A percentile compares a stretch with the other conserved stretches of the same genome.
Evolutionary conservation across 1,140 invertebrate genomes (phyloP).

Genomic region (Pachyrhynchus sulphureomaculatus): DNA sequence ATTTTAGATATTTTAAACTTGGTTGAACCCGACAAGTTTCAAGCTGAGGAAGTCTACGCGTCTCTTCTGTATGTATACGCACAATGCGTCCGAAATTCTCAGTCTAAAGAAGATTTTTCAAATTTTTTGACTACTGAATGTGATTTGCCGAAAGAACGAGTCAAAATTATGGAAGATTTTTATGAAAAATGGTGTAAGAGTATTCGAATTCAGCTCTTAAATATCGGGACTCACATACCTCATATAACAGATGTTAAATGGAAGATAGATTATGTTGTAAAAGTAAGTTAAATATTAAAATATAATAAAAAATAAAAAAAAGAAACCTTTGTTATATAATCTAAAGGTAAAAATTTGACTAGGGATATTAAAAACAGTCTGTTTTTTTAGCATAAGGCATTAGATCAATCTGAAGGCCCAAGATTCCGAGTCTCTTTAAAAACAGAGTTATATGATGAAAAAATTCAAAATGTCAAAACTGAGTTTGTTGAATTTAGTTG

Average conservation of each 20-base stretch:
- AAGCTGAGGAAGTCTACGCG: conserved; percentile 51
- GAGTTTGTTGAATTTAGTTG: conserved; percentile 61
- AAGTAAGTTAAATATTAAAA: conserved; percentile 47
- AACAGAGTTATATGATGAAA: conserved; percentile 45
- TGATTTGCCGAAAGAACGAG: conserved; percentile 41
- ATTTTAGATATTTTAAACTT: conserved; percentile 26
- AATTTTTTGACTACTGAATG: conserved; percentile 45
- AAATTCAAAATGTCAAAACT: conserved; percentile 51
- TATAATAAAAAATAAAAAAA: not conserved
- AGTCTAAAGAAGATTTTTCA: conserved; percentile 47
- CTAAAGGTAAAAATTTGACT: conserved; percentile 5
- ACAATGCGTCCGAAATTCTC: conserved; percentile 52
- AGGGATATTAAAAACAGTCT: too few species aligned
- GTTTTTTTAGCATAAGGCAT: conserved; percentile 52
- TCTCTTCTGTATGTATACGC: conserved; percentile 51
- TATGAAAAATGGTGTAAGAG: conserved; percentile 49
- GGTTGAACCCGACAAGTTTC: conserved; percentile 3
- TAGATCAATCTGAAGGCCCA: conserved; percentile 48
- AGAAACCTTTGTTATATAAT: conserved; percentile 22
- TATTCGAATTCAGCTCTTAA: conserved; percentile 52
- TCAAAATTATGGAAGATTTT: conserved; percentile 47
- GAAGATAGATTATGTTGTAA: conserved; percentile 62
- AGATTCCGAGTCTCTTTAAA: conserved; percentile 53
- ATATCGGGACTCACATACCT: conserved; percentile 56
- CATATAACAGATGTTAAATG: conserved; percentile 67